Base-by-base conservation (phyloP, 37 sponge, comb jelly and placozoan genomes). In the Aplysina aerophoba region DNA sequence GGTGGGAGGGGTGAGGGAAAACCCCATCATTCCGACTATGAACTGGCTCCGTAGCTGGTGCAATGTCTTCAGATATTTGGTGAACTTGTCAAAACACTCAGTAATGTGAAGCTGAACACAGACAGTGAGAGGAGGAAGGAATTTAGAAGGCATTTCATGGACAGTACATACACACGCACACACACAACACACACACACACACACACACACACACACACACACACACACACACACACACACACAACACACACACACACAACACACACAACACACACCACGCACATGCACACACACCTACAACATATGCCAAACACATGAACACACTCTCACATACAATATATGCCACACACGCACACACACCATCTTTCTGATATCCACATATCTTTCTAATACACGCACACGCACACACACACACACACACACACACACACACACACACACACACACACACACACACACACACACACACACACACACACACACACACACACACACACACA, bases 1-100 rank as follows among this genome's bases (percentile, higher is more conserved):
- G 28, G 50, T 27, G 54, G 81, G 65, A 67, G 93, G 79, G 79
- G 83, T n/a, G 80, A 85, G 65, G 57, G 78, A 75, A 75, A 36
- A 75, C 5, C 38, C n/a, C 25, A 75, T 19, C 44, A 75, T 24
- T 21, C 44, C 16, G 11, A 75, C 78, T 2, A 75, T 8, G 16
- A 17, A 3, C 25, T 75, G 44, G 37, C 50, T 53, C 40, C 22
- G 19, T 17, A 75, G 78, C 4, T 24, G 39, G 22, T 36, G n/a
- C 44, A 75, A 54, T 5, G 21, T 75, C 15, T 31, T 41, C 50
- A 75, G 37, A 40, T 75, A 75, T 2, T 75, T 44, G 21, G 2
- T 16, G 53, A 75, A 50, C 13, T 36, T 50, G 54, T 75, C 50
- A 11, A 41, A 75, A 21, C 22, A 13, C 14, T 17, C 21, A 4